Conservation (phyloP, 92 coral and sea anemone species). For the Porites cylindrica region DNA sequence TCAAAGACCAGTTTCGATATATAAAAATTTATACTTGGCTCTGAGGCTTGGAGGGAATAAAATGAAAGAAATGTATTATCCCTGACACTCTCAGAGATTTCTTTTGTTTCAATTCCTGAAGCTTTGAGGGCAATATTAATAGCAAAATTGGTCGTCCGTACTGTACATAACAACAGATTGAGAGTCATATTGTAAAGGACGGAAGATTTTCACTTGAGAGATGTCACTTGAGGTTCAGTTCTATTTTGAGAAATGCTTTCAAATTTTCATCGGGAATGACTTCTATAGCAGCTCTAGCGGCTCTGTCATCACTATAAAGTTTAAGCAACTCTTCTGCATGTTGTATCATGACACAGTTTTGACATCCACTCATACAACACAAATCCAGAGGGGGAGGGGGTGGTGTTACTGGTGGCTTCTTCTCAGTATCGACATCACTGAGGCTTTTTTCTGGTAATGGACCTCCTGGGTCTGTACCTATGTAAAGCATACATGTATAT, state of each 20-base stretch:
- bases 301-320: constrained; percentile 72
- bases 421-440: background rate
- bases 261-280: constrained; percentile 89
- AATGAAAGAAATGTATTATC: too few species aligned
- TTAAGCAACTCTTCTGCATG: constrained; percentile 84
- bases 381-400: constrained; percentile 89
- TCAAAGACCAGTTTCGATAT: too few species aligned
- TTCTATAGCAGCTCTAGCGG: constrained; percentile 81
- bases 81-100: too few species aligned
- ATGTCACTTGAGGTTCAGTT: constrained; percentile 56
- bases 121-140: too few species aligned
- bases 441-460: background rate
- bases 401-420: background rate
- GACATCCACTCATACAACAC: constrained; percentile 99
- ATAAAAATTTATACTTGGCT: too few species aligned
- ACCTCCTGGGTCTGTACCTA: constrained; percentile 3
- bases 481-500: background rate
- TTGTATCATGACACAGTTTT: constrained; percentile 95
- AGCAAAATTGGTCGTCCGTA: too few species aligned
- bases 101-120: too few species aligned
- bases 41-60: too few species aligned
- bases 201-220: too few species aligned
- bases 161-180: too few species aligned
- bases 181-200: too few species aligned
- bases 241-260: constrained; percentile 82